phyloP scores from a whole-genome alignment of 2,888 invertebrate species.

The Pterobdella sp. region DNA sequence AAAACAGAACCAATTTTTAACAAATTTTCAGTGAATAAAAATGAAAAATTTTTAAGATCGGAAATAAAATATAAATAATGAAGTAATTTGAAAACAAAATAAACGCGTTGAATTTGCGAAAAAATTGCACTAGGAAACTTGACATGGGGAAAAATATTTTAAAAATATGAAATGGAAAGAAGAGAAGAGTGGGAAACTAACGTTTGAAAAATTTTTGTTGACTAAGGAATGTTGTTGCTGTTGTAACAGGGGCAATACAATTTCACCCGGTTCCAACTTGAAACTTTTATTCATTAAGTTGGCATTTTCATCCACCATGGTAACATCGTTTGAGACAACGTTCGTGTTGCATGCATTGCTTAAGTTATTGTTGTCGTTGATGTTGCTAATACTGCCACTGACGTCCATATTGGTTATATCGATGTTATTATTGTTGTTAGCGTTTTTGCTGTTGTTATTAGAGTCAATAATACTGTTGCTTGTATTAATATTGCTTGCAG shows the following conservation, averaged over 20 bases:
- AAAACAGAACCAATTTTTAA: no score
- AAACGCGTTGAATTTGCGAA: no score
- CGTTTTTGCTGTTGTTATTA: background rate
- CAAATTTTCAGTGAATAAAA: no score
- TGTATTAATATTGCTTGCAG: background rate
- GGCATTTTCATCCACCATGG: no score
- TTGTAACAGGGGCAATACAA: background rate
- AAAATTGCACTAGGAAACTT: no score
- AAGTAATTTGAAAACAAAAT: no score
- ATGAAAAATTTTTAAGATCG: no score
- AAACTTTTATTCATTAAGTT: constrained; percentile 6
- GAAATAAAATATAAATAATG: no score
- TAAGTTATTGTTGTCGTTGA: background rate
- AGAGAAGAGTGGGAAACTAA: no score
- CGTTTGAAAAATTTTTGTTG: no score
- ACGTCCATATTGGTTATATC: background rate
- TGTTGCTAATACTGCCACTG: background rate
- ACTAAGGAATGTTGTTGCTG: constrained; percentile 6
- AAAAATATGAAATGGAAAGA: no score
- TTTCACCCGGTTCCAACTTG: background rate
- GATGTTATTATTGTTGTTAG: background rate
- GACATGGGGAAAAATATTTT: background rate
- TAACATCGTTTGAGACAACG: no score
- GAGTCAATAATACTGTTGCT: background rate
- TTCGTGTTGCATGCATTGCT: background rate